These are phyloP conservation scores for Drosophila suzukii DNA, from an alignment of 1,140 invertebrate species.

Conservation along the genomic window DNA sequence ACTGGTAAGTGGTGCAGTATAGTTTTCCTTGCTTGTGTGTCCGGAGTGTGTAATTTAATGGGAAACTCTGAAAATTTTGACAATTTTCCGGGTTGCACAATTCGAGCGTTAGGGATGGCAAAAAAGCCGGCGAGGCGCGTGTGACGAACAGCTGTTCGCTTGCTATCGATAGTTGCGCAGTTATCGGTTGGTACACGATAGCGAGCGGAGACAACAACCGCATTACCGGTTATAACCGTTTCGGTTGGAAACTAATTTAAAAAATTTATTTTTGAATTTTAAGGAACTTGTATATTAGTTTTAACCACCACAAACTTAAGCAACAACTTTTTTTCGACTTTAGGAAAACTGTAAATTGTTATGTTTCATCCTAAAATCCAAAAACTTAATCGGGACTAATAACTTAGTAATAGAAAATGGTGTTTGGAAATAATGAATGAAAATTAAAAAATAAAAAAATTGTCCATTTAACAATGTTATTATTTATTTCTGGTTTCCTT, in stretches of 20 bases:
- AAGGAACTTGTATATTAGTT: no score
- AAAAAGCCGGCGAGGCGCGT: constrained; percentile 20
- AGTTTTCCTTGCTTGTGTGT: not conserved
- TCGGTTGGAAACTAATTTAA: not conserved
- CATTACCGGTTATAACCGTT: not conserved
- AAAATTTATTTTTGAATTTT: not conserved
- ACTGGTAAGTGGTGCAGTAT: constrained; percentile 24
- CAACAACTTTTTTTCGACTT: no score
- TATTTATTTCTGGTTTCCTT: no score
- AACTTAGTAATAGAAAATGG: no score
- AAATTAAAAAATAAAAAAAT: no score
- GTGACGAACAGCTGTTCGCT: not conserved
- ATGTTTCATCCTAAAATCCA: no score
- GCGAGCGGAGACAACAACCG: constrained; percentile 12
- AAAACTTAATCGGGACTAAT: no score
- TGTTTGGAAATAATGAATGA: no score
- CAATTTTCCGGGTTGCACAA: constrained; percentile 54
- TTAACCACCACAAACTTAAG: no score
- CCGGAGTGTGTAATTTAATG: not conserved
- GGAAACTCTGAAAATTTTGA: constrained; percentile 11
- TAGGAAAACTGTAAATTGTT: no score
- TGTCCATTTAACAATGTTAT: no score
- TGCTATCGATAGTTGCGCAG: constrained; percentile 1
- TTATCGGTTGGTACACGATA: not conserved
- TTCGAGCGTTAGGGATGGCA: constrained; percentile 33